A percentile compares a stretch with the other conserved stretches of the same genome.
These are phyloP conservation scores for Acropora tenuis DNA, from an alignment of 64 coral and sea anemone genomes.

Conservation along the genomic window DNA sequence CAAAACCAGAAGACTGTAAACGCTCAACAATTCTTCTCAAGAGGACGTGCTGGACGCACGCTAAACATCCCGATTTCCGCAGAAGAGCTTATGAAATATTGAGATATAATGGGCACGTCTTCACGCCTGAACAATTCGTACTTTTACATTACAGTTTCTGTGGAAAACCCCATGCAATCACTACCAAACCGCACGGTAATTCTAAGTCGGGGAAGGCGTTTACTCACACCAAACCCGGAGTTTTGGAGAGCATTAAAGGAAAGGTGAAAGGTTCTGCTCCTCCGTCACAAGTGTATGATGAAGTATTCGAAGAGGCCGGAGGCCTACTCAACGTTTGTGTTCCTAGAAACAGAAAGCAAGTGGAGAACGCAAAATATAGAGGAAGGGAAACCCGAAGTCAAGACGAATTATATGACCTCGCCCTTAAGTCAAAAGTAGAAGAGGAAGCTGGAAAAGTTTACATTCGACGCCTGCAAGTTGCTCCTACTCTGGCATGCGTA, in stretches of 20 bases:
- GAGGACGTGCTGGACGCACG: not conserved
- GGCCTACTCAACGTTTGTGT: not conserved
- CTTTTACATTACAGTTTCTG: not conserved
- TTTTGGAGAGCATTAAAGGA: not conserved
- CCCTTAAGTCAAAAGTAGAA: conserved; percentile 15
- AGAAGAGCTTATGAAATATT: not conserved
- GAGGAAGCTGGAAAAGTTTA: conserved; percentile 16
- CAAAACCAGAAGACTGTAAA: not conserved
- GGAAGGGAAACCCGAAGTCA: conserved; percentile 7
- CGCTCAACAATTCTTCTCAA: not conserved
- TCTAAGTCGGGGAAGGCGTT: not conserved
- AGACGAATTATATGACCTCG: conserved; percentile 35
- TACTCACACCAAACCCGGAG: not conserved
- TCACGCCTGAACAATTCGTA: not conserved
- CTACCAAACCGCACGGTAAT: not conserved
- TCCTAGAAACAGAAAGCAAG: conserved; percentile 41
- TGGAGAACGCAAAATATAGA: conserved; percentile 25
- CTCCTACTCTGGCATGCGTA: not conserved
- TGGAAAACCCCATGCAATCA: not conserved
- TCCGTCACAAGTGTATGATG: not conserved
- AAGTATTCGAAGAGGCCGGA: not conserved
- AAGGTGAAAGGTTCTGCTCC: not conserved
- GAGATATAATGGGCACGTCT: not conserved
- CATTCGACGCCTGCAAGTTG: not conserved
- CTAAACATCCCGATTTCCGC: not conserved